A percentile compares a stretch with the other conserved stretches of the same genome.
Conservation (phyloP, 2,888 invertebrate species). For the Sminthurides aquaticus region DNA sequence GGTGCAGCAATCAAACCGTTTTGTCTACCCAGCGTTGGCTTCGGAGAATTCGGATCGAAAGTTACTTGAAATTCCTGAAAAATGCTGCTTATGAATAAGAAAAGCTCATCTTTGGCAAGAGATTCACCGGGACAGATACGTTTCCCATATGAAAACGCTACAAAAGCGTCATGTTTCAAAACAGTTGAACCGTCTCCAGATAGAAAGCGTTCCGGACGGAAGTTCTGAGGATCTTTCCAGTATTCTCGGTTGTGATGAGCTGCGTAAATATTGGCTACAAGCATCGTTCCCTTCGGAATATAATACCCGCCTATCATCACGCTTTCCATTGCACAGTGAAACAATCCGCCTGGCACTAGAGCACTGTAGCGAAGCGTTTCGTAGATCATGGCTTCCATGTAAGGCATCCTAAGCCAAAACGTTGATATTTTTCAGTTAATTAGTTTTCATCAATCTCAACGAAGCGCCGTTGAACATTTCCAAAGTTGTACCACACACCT, state of each 20-base stretch:
- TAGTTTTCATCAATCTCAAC: neutral
- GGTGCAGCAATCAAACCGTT: neutral
- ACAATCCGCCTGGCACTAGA: constrained; percentile 1
- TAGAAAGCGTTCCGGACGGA: constrained; percentile 13
- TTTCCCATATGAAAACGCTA: constrained; percentile 14
- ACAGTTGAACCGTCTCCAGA: constrained; percentile 2
- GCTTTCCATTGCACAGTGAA: constrained; percentile 9
- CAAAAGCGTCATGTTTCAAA: constrained; percentile 5
- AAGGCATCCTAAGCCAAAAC: constrained; percentile 8
- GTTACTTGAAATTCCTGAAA: constrained; percentile 5
- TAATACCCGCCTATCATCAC: neutral
- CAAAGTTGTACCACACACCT: no score
- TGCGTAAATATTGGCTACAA: constrained; percentile 11
- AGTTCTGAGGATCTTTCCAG: constrained; percentile 13
- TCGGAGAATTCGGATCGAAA: neutral
- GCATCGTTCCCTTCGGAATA: constrained; percentile 8
- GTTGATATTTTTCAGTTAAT: neutral
- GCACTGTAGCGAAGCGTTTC: constrained; percentile 10
- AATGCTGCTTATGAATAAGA: constrained; percentile 5
- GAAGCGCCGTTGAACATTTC: neutral
- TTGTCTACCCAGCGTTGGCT: neutral
- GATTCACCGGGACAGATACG: constrained; percentile 12
- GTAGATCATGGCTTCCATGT: constrained; percentile 9
- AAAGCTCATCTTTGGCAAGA: constrained; percentile 11
- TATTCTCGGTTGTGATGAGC: neutral